Evolutionary conservation across 2,797 vertebrate species (phyloP), one percentile per base, ranked within the genome.

Genomic region (Coregonus sp.): DNA sequence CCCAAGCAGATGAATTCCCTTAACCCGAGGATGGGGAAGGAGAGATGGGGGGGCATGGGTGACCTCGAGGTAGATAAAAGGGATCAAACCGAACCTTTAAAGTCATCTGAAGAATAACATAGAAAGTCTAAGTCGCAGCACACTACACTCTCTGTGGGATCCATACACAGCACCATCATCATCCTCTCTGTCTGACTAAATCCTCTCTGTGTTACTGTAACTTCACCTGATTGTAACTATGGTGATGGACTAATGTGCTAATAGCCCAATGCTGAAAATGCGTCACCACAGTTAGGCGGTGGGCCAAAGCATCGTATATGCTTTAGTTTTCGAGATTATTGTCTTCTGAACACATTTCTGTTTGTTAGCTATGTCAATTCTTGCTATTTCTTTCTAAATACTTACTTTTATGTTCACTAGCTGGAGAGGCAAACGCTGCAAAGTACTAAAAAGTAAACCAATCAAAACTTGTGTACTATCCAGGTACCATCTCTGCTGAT

Each of bases 11-110:
- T 81, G 73, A 80, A 79, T 9, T 70, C 72, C 82, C 82, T 85
- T 82, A 82, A 86, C 85, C 72, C 85, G 75, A 69, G 80, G 0
- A n/a, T 25, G 54, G 18, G 35, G 72, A 33, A 12, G 54, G 18
- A 12, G 40, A 9, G 40, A 11, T 47, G 40, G 63, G 63, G 20
- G 1, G 29, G 12, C 25, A 14, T 11, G 6, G 65, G 14, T 31
- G 65, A 67, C 56, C 56, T 59, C 56, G 25, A 33, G 63, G 63
- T 29, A 31, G 63, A 25, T 66, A 66, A 31, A 31, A 66, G 20
- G 61, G 61, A 65, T n/a, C 54, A 56, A 4, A n/a, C 54, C 54
- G 1, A 59, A 20, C 18, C 56, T 59, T 59, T 59, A 5, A 18
- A 18, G 56, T 59, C 4, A 59, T 59, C 56, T 59, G 56, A 59